phyloP scores from a whole-genome alignment of 2,797 vertebrate species.

The Phylloscopus collybita region DNA sequence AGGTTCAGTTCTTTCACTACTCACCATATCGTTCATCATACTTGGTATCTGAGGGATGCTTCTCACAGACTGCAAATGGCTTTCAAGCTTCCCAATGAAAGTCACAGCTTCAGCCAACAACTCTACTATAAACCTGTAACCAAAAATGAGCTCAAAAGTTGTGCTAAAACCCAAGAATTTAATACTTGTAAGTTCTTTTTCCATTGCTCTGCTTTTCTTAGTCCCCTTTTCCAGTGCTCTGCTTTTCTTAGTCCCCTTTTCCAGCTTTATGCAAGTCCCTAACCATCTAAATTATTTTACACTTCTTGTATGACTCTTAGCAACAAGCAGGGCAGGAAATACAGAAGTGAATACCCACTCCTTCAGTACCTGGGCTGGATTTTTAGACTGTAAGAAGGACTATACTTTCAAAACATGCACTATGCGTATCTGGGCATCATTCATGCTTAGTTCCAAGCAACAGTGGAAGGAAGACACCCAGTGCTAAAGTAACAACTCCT shows the following conservation, averaged over 20 bases:
- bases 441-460: not conserved
- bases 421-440: not conserved
- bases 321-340: not conserved
- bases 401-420: not conserved
- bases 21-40: conserved; percentile 73
- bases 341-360: not conserved
- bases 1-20: conserved; percentile 29
- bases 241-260: not conserved
- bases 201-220: not conserved
- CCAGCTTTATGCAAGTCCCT: not conserved
- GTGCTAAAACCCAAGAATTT: not conserved
- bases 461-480: not conserved
- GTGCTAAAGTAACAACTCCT: not conserved
- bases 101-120: conserved; percentile 73
- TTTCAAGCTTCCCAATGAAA: conserved; percentile 79
- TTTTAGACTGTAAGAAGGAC: not conserved
- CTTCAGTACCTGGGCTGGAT: not conserved
- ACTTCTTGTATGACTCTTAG: not conserved
- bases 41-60: conserved; percentile 66
- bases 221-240: not conserved
- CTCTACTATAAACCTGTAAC: conserved; percentile 68
- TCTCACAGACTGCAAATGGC: conserved; percentile 72
- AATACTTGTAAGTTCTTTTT: not conserved
- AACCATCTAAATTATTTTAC: not conserved
- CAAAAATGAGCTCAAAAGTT: not conserved